phyloP scores from a whole-genome alignment of 2,113 vertebrate species.

The Daphoenositta chrysoptera region DNA sequence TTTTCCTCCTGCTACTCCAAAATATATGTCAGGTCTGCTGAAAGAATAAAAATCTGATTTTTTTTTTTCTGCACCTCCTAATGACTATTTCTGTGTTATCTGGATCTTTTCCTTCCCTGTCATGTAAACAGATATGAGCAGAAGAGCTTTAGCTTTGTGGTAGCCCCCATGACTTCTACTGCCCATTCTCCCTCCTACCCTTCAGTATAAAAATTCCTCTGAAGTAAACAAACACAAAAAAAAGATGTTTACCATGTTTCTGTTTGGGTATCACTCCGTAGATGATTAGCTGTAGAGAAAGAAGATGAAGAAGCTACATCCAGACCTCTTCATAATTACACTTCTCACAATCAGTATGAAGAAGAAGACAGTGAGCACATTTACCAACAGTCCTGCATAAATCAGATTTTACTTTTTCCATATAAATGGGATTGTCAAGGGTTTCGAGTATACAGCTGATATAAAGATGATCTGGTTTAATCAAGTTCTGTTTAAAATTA shows the following conservation, averaged over 20 bases:
- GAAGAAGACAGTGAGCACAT: neutral
- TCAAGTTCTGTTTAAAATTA: neutral
- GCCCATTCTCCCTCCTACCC: neutral
- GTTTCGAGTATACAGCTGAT: neutral
- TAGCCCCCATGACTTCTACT: neutral
- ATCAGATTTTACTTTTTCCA: neutral
- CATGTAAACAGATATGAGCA: neutral
- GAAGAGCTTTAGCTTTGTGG: neutral
- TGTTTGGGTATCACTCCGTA: conserved; percentile 72
- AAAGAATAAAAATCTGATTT: neutral
- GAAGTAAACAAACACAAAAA: neutral
- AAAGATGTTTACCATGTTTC: conserved; percentile 73
- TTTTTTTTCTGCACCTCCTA: neutral
- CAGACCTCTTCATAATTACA: neutral
- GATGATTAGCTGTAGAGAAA: conserved; percentile 80
- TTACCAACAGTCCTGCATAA: neutral
- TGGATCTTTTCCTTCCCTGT: neutral
- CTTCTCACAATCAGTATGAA: neutral
- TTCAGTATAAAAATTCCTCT: neutral
- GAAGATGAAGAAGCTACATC: neutral
- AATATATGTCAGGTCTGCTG: neutral
- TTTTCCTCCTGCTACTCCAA: neutral
- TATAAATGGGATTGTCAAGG: neutral
- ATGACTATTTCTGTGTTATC: neutral
- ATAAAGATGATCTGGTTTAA: neutral